Evolutionary conservation across 2,797 vertebrate genomes (phyloP), one percentile per base, ranked within the genome.

Genomic region (Sebastes minor): DNA sequence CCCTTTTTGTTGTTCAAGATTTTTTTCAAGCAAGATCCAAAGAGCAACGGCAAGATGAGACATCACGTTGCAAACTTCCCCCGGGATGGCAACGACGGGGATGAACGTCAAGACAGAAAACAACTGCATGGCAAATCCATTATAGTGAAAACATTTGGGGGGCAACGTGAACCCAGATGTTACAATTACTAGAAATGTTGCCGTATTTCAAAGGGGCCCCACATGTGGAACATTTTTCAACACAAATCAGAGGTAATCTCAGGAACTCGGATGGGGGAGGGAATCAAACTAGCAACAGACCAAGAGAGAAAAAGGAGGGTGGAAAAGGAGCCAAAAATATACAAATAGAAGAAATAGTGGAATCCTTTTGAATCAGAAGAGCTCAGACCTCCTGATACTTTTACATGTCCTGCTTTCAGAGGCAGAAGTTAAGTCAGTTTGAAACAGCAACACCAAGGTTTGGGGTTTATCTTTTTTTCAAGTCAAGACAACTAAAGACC

Each of bases 121-220:
- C 23, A 23, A 89, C 60, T 38, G 75, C 86, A 81, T 82, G 81
- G 86, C 71, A 87, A 92, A 92, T 86, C 86, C 80, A 90, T 93
- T 92, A 80, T 7, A 49, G 76, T 49, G 59, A 63, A 89, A 84
- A 87, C 81, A 80, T 18, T 53, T 28, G 23, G 32, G 23, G 32
- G 65, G 67, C 82, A 85, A 78, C 69, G 20, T 76, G 79, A 92
- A 89, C 66, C 92, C 90, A 94, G 93, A 94, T 94, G 94, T 90
- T 92, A 77, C 84, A 80, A 90, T 89, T 87, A 86, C 53, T 46
- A 79, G 80, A 92, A 81, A 81, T 85, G 82, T 81, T 86, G 79
- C 81, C 23, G 57, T 80, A 81, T 89, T 92, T 89, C 83, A 83
- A 88, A 93, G 82, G 60, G 88, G 85, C 81, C 80, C 72, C 86